Percentiles rank a stretch among this genome's conserved stretches.
Conservation (phyloP, 2,113 vertebrate genomes). For the Dromas ardeola region DNA sequence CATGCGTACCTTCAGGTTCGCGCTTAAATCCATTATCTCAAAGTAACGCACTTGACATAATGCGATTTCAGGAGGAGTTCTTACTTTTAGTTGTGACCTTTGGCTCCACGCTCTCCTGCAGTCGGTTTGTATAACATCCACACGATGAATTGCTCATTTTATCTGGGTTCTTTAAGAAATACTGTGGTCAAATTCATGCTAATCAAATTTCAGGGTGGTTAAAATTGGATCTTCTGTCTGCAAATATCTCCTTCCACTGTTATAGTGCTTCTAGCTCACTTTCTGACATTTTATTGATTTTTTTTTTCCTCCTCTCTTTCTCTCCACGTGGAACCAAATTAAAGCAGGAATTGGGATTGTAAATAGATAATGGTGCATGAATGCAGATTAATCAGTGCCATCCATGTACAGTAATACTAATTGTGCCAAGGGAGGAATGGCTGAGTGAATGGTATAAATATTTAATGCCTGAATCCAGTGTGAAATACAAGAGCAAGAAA, state of each 20-base stretch:
- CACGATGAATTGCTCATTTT: fast-evolving
- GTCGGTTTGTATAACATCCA: background rate
- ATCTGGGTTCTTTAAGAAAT: background rate
- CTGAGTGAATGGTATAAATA: slow-evolving; percentile 19
- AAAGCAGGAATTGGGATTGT: slow-evolving; percentile 43
- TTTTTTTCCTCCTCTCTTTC: background rate
- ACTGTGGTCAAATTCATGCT: background rate
- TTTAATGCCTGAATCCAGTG: background rate
- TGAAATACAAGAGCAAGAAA: background rate
- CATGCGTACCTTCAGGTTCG: fast-evolving
- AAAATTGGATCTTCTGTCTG: background rate
- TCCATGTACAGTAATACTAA: slow-evolving; percentile 28
- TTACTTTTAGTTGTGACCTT: background rate
- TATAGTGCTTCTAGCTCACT: background rate
- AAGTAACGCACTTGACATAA: fast-evolving
- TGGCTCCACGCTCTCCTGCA: fast-evolving
- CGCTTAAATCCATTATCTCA: background rate
- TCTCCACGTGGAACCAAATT: background rate
- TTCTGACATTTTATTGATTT: background rate
- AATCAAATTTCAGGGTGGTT: background rate
- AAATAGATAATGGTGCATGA: slow-evolving; percentile 54
- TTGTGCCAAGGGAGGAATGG: slow-evolving; percentile 23
- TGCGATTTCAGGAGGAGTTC: background rate
- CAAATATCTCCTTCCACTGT: background rate
- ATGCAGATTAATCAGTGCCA: slow-evolving; percentile 36